Base-by-base conservation (phyloP, 2,797 vertebrate species). In the Holocentrus rufus region DNA sequence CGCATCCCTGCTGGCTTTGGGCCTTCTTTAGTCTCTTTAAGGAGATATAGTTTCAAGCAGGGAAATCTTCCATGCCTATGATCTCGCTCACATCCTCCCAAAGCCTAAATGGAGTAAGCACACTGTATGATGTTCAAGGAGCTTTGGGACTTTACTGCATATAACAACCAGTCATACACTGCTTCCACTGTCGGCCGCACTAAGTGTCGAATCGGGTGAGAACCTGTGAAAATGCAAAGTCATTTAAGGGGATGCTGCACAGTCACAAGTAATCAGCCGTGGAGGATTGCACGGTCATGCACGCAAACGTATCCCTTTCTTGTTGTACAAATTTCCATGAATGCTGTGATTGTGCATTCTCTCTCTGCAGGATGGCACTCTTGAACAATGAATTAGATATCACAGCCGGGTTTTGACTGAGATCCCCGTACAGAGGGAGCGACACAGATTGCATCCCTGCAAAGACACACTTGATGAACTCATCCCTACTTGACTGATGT, bases 171-270 rank as follows among this genome's bases (percentile, higher is more conserved):
- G 7, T 27, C 52, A 25, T 52, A 65, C 25, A 34, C 77, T 68
- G 79, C 74, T 65, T 63, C 20, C 63, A n/a, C 9, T 7, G 50
- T 27, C 1, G 15, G 62, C 30, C 30, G 25, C 15, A 61, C n/a
- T 14, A 5, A 6, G 4, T 59, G 72, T 76, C 52, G 75, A 66
- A 27, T 54, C 23, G 15, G 52, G n/a, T 54, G 52, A 54, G 2
- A 72, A 56, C 49, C 59, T 59, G 22, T 59, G 69, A 57, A 79
- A 85, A 86, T 73, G 77, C 81, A 39, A 54, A 44, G 42, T 36
- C 31, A 36, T 39, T 71, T 27, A 73, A 81, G 49, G 71, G n/a
- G 22, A 60, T 10, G 23, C 34, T 68, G 31, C 20, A 64, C 11
- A 2, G 50, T 25, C 10, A 15, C 55, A 61, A 73, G 74, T 83